Evolutionary conservation across 2,888 invertebrate species (phyloP), one percentile per base, ranked within the genome.

Genomic region (Tetragonisca angustula): DNA sequence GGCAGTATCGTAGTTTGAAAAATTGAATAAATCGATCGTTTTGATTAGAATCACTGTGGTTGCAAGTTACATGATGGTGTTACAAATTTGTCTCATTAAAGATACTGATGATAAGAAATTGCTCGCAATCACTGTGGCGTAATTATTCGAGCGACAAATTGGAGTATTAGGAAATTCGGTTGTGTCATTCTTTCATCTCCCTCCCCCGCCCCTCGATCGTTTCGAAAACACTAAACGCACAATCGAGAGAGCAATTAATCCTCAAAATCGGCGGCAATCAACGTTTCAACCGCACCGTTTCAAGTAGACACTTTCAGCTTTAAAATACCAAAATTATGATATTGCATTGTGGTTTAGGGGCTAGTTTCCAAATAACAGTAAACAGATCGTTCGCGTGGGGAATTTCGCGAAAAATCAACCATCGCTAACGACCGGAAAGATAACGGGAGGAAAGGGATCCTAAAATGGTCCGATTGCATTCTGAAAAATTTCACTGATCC

Each of bases 191-290:
- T 24, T 67, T 32, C 27, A 2, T 13, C 27, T n/a, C n/a, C n/a
- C n/a, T n/a, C n/a, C n/a, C n/a, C n/a, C n/a, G n/a, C 13, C 5
- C 50, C 5, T 2, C 1, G 21, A 52, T 15, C 27, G 17, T 17
- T n/a, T 54, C 15, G 54, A n/a, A 70, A 54, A 54, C 54, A 0
- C 17, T 54, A n/a, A n/a, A 69, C 27, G 21, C 70, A 5, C 21
- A 11, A 70, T 70, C 32, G 70, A 54, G 70, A 54, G 27, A 4
- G 32, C n/a, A n/a, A 70, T 70, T 70, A 70, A 70, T 70, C n/a
- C 9, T 11, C 54, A 17, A 36, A 70, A 54, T 54, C 54, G 21
- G n/a, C 17, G 32, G 54, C 32, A 70, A 70, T 70, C 69, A n/a
- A n/a, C 32, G 69, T 36, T 43, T 32, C 50, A 27, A 32, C 50